Evolutionary conservation across 1,140 invertebrate species (phyloP).

Genomic region (Scaptomyza pallida): DNA sequence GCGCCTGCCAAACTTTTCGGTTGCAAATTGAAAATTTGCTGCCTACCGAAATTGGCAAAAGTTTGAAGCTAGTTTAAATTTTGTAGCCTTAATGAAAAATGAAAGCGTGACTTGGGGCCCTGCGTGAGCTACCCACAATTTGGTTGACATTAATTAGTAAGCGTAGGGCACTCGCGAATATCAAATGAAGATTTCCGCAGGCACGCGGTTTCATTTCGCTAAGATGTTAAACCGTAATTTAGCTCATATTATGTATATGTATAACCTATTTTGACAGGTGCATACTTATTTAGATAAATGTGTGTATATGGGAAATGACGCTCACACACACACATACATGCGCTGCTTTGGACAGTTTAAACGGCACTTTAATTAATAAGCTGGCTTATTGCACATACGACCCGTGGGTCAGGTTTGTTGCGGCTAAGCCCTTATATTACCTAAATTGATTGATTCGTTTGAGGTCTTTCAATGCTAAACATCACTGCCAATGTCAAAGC

Average conservation of each 20-base stretch:
- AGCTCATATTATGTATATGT: constrained; percentile 52
- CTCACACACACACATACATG: background rate
- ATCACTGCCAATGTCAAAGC: constrained; percentile 43
- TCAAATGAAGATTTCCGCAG: constrained; percentile 57
- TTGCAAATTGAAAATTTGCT: constrained; percentile 63
- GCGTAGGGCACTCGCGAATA: constrained; percentile 32
- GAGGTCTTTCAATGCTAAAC: constrained; percentile 33
- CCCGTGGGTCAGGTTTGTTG: constrained; percentile 29
- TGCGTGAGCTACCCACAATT: constrained; percentile 27
- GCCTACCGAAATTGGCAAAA: constrained; percentile 48
- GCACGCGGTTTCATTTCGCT: constrained; percentile 64
- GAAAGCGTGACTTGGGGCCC: constrained; percentile 42
- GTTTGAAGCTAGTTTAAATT: constrained; percentile 38
- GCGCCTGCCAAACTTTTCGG: constrained; percentile 53
- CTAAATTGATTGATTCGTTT: constrained; percentile 27
- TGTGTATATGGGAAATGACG: background rate
- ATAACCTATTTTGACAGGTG: background rate
- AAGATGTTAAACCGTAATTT: constrained; percentile 62
- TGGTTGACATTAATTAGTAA: constrained; percentile 64
- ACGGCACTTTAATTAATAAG: constrained; percentile 52
- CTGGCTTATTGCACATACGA: constrained; percentile 30
- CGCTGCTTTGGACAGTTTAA: constrained; percentile 60
- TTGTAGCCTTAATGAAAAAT: constrained; percentile 28
- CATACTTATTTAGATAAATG: background rate
- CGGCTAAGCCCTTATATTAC: constrained; percentile 27